Percentiles rank a stretch among this genome's conserved stretches.
These are phyloP conservation scores for Melanotaenia nigrans DNA, from an alignment of 2,797 vertebrate species.

Conservation along the genomic window DNA sequence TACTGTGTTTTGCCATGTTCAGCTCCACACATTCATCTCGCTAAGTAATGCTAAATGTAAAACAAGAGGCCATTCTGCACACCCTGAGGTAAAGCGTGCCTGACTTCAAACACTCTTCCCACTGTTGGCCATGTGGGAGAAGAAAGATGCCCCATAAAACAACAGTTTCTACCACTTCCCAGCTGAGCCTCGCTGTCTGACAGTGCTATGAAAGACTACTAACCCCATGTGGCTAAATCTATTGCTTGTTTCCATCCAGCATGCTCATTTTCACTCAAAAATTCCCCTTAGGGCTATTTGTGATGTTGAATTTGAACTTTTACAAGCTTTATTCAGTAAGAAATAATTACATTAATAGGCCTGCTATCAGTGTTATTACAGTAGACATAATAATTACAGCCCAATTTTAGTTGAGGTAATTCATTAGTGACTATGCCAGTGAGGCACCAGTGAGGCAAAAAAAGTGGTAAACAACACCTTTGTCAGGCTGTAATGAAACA, in stretches of 20 bases:
- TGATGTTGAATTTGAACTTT: conserved; percentile 33
- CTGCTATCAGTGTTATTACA: conserved; percentile 2
- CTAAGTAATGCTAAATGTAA: conserved; percentile 71
- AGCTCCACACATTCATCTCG: conserved; percentile 76
- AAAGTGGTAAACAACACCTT: conserved; percentile 56
- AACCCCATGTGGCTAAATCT: conserved; percentile 71
- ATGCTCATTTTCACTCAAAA: conserved; percentile 53
- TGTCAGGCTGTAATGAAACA: conserved; percentile 49
- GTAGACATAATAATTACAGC: neutral
- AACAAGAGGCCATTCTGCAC: conserved; percentile 75
- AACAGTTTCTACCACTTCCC: conserved; percentile 62
- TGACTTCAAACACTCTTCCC: conserved; percentile 74
- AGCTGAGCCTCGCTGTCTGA: conserved; percentile 70
- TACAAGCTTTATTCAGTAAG: conserved; percentile 18
- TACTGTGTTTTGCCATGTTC: conserved; percentile 66
- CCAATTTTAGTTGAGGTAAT: conserved; percentile 10
- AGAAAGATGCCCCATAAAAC: conserved; percentile 73
- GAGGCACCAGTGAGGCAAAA: conserved; percentile 8
- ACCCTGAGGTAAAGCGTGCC: conserved; percentile 74
- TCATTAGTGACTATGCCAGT: conserved; percentile 16
- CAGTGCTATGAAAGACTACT: conserved; percentile 66
- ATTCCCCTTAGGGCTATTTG: conserved; percentile 42
- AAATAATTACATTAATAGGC: conserved; percentile 11
- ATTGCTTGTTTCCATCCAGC: conserved; percentile 58
- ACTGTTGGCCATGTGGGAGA: conserved; percentile 71